Conservation (phyloP, 2,797 vertebrate species). For the Rhabdophis nuchalis region DNA sequence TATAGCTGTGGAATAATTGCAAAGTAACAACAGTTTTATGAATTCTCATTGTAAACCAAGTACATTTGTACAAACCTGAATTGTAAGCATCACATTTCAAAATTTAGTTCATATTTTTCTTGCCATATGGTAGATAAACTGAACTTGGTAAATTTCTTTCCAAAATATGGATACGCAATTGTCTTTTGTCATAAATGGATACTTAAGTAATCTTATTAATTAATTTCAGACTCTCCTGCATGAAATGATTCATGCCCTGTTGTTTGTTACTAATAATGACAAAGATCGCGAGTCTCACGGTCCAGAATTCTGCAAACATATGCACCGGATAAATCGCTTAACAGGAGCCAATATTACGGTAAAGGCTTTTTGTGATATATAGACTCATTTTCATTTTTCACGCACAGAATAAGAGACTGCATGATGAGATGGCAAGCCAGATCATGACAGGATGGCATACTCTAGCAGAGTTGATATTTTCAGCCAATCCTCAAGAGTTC, state of each 20-base stretch:
- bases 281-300: slow-evolving; percentile 89
- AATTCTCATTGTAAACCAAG: not conserved
- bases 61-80: not conserved
- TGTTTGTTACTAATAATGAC: slow-evolving; percentile 94
- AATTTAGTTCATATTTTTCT: not conserved
- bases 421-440: not conserved
- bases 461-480: not conserved
- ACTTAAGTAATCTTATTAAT: not conserved
- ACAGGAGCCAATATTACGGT: slow-evolving; percentile 90
- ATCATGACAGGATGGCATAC: not conserved
- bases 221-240: slow-evolving; percentile 88
- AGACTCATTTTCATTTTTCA: not conserved
- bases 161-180: not conserved
- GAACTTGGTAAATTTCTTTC: not conserved
- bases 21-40: not conserved
- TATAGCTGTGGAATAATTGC: not conserved
- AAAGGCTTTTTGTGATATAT: slow-evolving; percentile 24
- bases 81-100: not conserved
- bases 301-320: slow-evolving; percentile 94
- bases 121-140: not conserved
- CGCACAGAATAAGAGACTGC: not conserved
- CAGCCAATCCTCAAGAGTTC: not conserved
- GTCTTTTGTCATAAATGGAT: not conserved
- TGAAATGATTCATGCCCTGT: slow-evolving; percentile 97
- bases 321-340: slow-evolving; percentile 87